phyloP scores from a whole-genome alignment of 2,888 invertebrate species.

The Lysandra coridon region DNA sequence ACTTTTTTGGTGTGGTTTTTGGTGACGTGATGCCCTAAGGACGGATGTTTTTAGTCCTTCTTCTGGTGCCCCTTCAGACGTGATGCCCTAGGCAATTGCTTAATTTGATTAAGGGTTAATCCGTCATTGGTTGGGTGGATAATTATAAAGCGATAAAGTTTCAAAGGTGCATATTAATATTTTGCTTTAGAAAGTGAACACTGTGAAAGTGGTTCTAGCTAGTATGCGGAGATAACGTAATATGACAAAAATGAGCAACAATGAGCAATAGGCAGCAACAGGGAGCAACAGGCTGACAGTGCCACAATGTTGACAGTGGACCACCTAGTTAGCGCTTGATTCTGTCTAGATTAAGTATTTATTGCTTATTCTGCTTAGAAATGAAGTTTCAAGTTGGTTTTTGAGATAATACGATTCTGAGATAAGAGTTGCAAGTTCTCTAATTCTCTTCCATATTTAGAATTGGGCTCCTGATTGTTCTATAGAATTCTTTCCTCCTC shows the following conservation, averaged over 20 bases:
- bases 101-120: no score
- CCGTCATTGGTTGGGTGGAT: not conserved
- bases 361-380: not conserved
- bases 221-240: conserved; percentile 51
- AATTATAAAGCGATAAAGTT: conserved; percentile 34
- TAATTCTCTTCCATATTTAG: no score
- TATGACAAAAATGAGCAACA: conserved; percentile 65
- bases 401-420: not conserved
- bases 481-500: no score
- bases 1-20: no score
- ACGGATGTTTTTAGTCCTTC: no score
- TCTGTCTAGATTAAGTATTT: not conserved
- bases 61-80: no score
- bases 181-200: conserved; percentile 67
- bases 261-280: conserved; percentile 52
- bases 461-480: no score
- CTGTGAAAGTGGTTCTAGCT: conserved; percentile 60
- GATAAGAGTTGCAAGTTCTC: not conserved
- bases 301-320: not conserved
- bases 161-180: conserved; percentile 50
- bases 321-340: conserved; percentile 11
- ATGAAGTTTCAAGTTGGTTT: not conserved
- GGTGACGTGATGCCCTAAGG: no score
- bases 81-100: no score
- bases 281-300: conserved; percentile 1